Conservation (phyloP, 2,797 vertebrate genomes). For the Mergus octosetaceus region DNA sequence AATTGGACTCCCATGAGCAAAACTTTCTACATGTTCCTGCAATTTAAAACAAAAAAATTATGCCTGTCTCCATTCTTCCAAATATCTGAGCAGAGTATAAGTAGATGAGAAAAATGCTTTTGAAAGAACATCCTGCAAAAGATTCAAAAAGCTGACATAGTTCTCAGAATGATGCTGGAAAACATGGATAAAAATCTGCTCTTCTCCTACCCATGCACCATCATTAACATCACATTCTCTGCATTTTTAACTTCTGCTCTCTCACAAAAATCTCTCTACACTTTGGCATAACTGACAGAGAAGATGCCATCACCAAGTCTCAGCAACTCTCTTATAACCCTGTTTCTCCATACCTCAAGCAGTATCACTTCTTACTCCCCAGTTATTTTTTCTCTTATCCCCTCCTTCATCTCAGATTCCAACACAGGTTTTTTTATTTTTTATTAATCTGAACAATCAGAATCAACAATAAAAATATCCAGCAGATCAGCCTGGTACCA, state of each 20-base stretch:
- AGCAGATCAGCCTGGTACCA: neutral
- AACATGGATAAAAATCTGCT: neutral
- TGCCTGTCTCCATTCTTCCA: neutral
- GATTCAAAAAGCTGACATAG: neutral
- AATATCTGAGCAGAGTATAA: neutral
- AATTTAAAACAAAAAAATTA: neutral
- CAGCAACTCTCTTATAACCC: neutral
- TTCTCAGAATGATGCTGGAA: neutral
- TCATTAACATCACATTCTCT: neutral
- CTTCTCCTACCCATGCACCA: neutral
- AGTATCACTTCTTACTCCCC: neutral
- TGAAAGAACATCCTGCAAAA: neutral
- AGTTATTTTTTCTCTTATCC: neutral
- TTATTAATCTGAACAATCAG: neutral
- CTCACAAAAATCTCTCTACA: neutral
- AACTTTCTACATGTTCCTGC: neutral
- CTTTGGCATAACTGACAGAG: neutral
- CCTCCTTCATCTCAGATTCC: neutral
- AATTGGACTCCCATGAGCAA: neutral
- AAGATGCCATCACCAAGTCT: neutral
- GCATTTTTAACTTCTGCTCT: neutral
- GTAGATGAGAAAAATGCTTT: neutral
- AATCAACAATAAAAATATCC: neutral
- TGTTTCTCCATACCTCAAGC: neutral
- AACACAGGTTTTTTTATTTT: neutral